Evolutionary conservation across 1,140 invertebrate species (phyloP), one percentile per base, ranked within the genome.

Genomic region (Drosophila nebulosa): DNA sequence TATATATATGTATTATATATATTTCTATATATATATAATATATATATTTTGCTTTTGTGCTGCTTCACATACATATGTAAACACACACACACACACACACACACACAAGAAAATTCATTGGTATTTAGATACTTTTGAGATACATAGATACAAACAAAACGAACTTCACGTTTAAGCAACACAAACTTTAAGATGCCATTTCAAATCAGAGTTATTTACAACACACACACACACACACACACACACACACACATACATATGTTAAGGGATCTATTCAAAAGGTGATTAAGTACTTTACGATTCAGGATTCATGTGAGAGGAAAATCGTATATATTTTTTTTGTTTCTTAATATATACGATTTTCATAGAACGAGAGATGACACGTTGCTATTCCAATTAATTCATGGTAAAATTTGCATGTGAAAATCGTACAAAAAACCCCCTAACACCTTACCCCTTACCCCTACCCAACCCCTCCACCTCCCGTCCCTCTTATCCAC

Each of bases 391-490:
- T 22, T 46, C 3, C 6, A 42, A 4, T 53, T 2, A 70, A 63
- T 66, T 69, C 18, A 26, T 26, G 26, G 36, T 14, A 14, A 58
- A 26, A 36, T 32, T 64, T 59, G 51, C 57, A 61, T 77, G 60
- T 74, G 46, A 76, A 85, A 85, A 85, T 79, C 80, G 80, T 85
- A 79, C 50, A 51, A 5, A 51, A 59, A 4, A 62, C 10, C 5
- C 22, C 3, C 21, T 4, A 4, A 62, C 10, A 3, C 22, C 3
- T 30, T 4, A 2, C 9, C 7, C 4, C n/a, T 32, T 42, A 1
- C 24, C n/a, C n/a, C n/a, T n/a, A n/a, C n/a, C n/a, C n/a, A n/a
- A n/a, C n/a, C n/a, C n/a, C n/a, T n/a, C n/a, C n/a, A n/a, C n/a
- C n/a, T n/a, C n/a, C n/a, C n/a, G n/a, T n/a, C n/a, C n/a, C n/a